Base-by-base conservation (phyloP, 2,888 invertebrate species). In the Phytoseiulus persimilis region DNA sequence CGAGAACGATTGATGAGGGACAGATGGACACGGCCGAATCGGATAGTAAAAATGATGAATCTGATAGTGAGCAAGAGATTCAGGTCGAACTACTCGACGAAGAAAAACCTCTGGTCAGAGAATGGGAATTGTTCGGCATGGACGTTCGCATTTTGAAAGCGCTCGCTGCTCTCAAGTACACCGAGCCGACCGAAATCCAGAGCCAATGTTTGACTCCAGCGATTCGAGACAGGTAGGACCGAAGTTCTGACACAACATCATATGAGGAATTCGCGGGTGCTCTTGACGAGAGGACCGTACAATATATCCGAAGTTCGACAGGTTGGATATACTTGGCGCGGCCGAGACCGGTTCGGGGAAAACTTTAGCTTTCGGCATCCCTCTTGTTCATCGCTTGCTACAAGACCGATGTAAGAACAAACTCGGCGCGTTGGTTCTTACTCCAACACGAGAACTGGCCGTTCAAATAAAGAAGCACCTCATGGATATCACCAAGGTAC, bases 311-410 rank as follows among this genome's bases (percentile, higher is more conserved):
- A 2, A 11, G 91, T 94, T 95, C 92, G 98, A 97, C 83, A 94
- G 95, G 89, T 94, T 96, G 93, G 98, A 99, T 93, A 96, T 99
- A 91, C 93, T 99, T 0, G 99, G 98, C n/a, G 99, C 99, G 90
- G 99, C 99, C 1, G 98, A 99, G 94, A 99, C 99, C 0, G 94
- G 94, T 32, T 98, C 98, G 93, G 99, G 99, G 0, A 99, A 99
- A 94, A 99, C 99, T 0, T 93, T 99, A 90, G 99, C 99, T 0
- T 99, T 99, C 94, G 98, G 97, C 0, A 96, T 99, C 90, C 99
- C 99, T 18, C 95, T 99, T 83, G 93, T 99, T 90, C 94, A 95
- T 90, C 96, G 96, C 31, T 97, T 98, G 91, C 93, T 98, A 91
- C 94, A 95, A 92, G 92, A 95, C 0, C 95, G 90, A 31, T 90